Evolutionary conservation across 2,113 vertebrate species (phyloP), one percentile per base, ranked within the genome.

Genomic region (Misgurnus mizolepis): DNA sequence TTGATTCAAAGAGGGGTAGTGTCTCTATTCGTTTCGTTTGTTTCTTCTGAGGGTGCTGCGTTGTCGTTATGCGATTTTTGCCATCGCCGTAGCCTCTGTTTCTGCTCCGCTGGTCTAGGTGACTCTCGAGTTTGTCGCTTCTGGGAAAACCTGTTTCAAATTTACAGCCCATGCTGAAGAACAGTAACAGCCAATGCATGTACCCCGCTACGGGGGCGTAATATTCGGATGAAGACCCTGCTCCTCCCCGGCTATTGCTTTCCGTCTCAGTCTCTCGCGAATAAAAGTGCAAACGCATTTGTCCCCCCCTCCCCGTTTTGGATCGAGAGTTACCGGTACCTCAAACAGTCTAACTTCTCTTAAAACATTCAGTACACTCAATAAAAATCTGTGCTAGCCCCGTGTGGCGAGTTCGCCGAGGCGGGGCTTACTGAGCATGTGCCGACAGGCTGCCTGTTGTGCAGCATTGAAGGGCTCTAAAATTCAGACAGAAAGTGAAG

Each of bases 241-340:
- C 43, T 79, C 49, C 60, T 75, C 76, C 72, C 74, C 39, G 47
- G 39, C 76, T 79, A 79, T 69, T 78, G 49, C 45, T 61, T 74
- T 81, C 68, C 60, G 14, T 76, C 65, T 75, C 67, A 40, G 65
- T 67, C 77, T 82, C 53, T 76, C 49, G 61, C 62, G 22, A 80
- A 80, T 34, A 22, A 82, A 82, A 82, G 84, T 85, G 84, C 84
- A 76, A 82, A 61, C 76, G 60, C 79, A 34, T 67, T 78, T 27
- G 4, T 49, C 11, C 65, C 64, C 39, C 43, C 68, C 18, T 62
- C 53, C 70, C 45, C 0, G 47, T 66, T 40, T 77, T 66, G 45
- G 62, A 77, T 77, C 41, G 73, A 76, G 64, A 76, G 73, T 76
- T 64, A 76, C 43, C 73, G 40, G 55, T 75, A 64, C 73, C 73